Evolutionary conservation across 2,113 vertebrate species (phyloP).

Genomic region (Sinosuthora webbiana): DNA sequence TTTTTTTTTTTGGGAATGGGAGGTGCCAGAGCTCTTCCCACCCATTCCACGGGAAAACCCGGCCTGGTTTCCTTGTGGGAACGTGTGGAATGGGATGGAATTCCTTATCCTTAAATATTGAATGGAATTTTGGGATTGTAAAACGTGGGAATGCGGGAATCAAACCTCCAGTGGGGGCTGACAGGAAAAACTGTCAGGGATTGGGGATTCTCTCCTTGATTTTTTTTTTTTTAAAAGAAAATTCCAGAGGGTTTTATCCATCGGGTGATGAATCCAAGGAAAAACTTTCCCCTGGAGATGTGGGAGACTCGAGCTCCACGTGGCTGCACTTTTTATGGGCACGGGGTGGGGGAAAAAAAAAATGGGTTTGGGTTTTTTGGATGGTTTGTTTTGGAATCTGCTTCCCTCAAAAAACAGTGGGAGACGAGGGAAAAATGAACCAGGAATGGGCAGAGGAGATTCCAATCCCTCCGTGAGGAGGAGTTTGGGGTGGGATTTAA

Average conservation of each 20-base stretch:
- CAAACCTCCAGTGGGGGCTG: rapidly evolving
- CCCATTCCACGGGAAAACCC: rapidly evolving
- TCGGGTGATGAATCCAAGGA: neutral
- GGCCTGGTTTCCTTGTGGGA: rapidly evolving
- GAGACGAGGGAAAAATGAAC: neutral
- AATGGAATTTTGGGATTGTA: neutral
- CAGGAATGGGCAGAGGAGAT: rapidly evolving
- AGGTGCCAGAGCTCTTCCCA: neutral
- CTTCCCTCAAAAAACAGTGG: neutral
- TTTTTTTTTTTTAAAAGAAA: neutral
- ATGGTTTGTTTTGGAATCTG: neutral
- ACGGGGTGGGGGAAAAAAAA: rapidly evolving
- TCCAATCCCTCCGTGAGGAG: neutral
- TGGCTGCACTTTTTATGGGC: neutral
- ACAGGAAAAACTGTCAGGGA: neutral
- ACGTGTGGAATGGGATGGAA: rapidly evolving
- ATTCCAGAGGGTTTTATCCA: neutral
- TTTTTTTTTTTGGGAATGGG: neutral
- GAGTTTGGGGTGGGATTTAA: neutral
- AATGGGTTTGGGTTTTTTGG: rapidly evolving
- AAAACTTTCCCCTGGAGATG: neutral
- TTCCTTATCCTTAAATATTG: rapidly evolving
- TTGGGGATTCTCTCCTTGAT: neutral
- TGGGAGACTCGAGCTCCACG: neutral
- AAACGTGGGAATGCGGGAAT: rapidly evolving